Conservation (phyloP, 2,113 vertebrate genomes). For the Proteles cristata region DNA sequence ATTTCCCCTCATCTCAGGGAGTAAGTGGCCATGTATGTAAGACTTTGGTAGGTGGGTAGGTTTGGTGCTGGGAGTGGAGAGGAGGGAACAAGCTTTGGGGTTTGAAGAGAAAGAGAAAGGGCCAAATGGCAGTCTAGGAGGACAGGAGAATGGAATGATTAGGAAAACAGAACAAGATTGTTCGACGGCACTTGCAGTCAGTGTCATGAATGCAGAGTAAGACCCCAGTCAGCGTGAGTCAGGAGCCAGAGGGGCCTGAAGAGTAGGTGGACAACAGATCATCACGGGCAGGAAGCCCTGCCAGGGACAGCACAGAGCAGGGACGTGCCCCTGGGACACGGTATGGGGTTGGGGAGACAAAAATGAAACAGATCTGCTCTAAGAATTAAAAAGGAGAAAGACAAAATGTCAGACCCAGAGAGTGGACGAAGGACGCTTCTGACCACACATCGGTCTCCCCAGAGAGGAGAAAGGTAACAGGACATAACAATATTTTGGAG, state of each 20-base stretch:
- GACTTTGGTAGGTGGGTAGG: no score
- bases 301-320: not conserved
- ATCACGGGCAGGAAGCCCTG: fast-evolving
- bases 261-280: no score
- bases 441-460: not conserved
- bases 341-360: fast-evolving
- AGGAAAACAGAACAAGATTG: not conserved
- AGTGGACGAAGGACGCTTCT: no score
- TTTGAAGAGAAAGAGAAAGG: not conserved
- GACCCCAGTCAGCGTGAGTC: fast-evolving
- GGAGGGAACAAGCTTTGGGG: not conserved
- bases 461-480: not conserved
- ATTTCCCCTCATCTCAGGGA: not conserved
- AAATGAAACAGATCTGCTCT: not conserved
- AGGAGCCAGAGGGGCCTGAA: not conserved
- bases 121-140: not conserved
- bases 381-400: not conserved
- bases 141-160: not conserved
- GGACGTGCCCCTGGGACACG: fast-evolving
- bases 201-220: not conserved
- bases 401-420: not conserved
- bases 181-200: not conserved
- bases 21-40: fast-evolving
- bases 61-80: not conserved
- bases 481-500: not conserved